A percentile compares a stretch with the other conserved stretches of the same genome.
Conservation (phyloP, 2,113 vertebrate species). For the Cynocephalus volans region DNA sequence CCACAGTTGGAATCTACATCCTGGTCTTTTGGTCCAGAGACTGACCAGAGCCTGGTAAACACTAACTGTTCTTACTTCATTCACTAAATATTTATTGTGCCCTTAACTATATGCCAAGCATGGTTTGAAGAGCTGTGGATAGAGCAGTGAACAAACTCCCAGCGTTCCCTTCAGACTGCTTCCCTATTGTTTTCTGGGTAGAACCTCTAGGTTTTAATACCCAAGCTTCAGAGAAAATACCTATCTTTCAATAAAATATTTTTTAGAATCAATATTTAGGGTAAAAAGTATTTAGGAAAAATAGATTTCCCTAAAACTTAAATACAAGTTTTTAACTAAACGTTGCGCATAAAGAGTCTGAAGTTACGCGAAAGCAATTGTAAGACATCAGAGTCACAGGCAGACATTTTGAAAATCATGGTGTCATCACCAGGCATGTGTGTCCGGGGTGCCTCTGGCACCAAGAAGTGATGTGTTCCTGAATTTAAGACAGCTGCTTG, state of each 20-base stretch:
- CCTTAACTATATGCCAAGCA: background rate
- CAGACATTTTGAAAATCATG: slow-evolving; percentile 13
- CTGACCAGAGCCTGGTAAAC: background rate
- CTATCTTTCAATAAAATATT: background rate
- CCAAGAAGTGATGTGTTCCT: background rate
- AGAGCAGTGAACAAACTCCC: background rate
- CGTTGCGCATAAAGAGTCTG: background rate
- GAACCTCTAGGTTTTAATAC: background rate
- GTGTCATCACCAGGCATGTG: background rate
- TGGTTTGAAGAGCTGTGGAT: background rate
- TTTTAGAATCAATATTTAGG: slow-evolving; percentile 28
- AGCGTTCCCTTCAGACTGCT: background rate
- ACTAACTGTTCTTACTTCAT: background rate
- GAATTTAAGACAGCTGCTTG: background rate
- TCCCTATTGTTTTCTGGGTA: background rate
- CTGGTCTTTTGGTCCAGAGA: background rate
- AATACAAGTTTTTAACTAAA: slow-evolving; percentile 13
- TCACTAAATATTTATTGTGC: background rate
- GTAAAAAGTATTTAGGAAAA: background rate
- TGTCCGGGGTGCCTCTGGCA: background rate
- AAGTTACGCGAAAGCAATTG: background rate
- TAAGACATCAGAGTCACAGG: background rate
- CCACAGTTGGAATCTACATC: background rate
- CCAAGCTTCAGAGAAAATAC: background rate
- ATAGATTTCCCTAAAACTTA: background rate